phyloP scores from a whole-genome alignment of 2,888 invertebrate genomes.

The Ganaspis brasiliensis region DNA sequence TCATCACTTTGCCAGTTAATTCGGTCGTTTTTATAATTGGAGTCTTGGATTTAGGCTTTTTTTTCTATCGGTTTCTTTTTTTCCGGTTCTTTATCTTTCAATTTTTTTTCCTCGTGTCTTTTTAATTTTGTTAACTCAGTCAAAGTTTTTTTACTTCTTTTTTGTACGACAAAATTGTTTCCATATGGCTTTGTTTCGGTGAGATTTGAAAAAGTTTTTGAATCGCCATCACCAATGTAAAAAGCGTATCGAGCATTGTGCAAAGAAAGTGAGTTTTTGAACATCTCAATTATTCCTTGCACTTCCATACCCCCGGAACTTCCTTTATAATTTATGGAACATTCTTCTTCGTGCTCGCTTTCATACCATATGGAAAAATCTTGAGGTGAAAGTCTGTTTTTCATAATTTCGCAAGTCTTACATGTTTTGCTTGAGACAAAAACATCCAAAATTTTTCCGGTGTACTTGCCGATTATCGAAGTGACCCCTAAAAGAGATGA shows the following conservation, averaged over 20 bases:
- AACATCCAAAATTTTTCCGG: slow-evolving; percentile 50
- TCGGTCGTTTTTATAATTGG: slow-evolving; percentile 46
- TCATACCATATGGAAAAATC: background rate
- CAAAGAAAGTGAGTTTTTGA: slow-evolving; percentile 34
- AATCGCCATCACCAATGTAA: slow-evolving; percentile 52
- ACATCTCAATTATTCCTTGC: slow-evolving; percentile 36
- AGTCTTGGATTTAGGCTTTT: slow-evolving; percentile 19
- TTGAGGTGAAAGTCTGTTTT: slow-evolving; percentile 1
- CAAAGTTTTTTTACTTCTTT: slow-evolving; percentile 45
- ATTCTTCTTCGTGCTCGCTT: slow-evolving; percentile 24
- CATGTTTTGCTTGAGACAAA: slow-evolving; percentile 41
- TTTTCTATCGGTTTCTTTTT: slow-evolving; percentile 41
- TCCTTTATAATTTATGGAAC: slow-evolving; percentile 38
- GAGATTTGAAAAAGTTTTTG: slow-evolving; percentile 52
- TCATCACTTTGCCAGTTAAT: slow-evolving; percentile 47
- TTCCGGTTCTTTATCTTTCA: slow-evolving; percentile 19
- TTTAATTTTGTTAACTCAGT: slow-evolving; percentile 20
- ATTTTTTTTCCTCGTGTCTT: slow-evolving; percentile 35
- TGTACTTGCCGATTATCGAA: slow-evolving; percentile 53
- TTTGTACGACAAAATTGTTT: slow-evolving; percentile 41
- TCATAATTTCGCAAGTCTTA: slow-evolving; percentile 3
- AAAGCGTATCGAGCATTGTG: slow-evolving; percentile 27
- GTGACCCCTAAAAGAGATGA: slow-evolving; percentile 50
- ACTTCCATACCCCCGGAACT: slow-evolving; percentile 47
- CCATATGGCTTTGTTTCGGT: slow-evolving; percentile 44